phyloP scores from a whole-genome alignment of 2,888 invertebrate genomes.

The Eilema depressum region DNA sequence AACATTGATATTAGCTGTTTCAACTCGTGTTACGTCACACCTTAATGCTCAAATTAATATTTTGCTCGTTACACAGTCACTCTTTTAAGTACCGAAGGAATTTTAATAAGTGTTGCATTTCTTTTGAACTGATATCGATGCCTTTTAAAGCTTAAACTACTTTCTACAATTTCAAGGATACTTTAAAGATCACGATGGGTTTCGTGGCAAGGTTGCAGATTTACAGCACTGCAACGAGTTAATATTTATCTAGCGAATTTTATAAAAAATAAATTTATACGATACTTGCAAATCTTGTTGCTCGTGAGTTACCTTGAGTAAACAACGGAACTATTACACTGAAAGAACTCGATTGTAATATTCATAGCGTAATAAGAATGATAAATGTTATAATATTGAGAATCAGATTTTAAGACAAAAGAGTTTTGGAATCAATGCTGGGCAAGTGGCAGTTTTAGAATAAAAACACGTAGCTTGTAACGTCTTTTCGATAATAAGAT shows the following conservation, averaged over 20 bases:
- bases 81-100: conserved; percentile 19
- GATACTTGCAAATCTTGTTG: conserved; percentile 38
- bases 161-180: conserved; percentile 24
- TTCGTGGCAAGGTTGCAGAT: conserved; percentile 20
- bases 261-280: conserved; percentile 24
- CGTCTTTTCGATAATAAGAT: conserved; percentile 72
- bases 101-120: conserved; percentile 26
- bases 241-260: conserved; percentile 16
- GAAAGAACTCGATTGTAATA: conserved; percentile 29
- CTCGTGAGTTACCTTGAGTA: conserved; percentile 42
- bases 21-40: conserved; percentile 38
- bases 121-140: conserved; percentile 26
- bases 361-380: conserved; percentile 29
- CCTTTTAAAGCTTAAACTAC: conserved; percentile 20
- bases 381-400: conserved; percentile 31
- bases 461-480: conserved; percentile 67
- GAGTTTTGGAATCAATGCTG: conserved; percentile 52
- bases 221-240: conserved; percentile 18
- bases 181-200: conserved; percentile 21
- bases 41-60: conserved; percentile 45
- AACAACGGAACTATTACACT: conserved; percentile 32
- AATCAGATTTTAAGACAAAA: conserved; percentile 47
- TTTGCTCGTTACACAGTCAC: conserved; percentile 33
- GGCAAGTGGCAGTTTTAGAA: conserved; percentile 58
- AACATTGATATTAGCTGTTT: conserved; percentile 44